These are phyloP conservation scores for Lasioglossum lativentre DNA, from an alignment of 2,888 invertebrate species.

Conservation along the genomic window DNA sequence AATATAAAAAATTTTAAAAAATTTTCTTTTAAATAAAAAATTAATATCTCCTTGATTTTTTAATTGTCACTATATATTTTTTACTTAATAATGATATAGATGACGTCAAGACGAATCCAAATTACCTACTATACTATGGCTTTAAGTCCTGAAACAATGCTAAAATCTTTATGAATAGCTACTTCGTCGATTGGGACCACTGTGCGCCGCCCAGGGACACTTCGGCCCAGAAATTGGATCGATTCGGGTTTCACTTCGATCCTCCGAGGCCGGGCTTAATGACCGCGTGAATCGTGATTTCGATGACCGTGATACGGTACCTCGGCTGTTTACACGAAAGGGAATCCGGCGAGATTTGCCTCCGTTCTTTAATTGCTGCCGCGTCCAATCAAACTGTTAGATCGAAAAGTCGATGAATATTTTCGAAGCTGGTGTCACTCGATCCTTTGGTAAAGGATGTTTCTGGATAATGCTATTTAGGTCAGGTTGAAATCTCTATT, in stretches of 20 bases:
- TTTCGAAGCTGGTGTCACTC: neutral
- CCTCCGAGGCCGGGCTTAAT: neutral
- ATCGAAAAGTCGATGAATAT: neutral
- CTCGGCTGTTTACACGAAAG: neutral
- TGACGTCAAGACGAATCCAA: too few species aligned
- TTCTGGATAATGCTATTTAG: neutral
- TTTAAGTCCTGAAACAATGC: too few species aligned
- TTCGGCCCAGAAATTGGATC: constrained; percentile 1
- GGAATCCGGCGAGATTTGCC: neutral
- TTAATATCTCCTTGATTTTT: too few species aligned
- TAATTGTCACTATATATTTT: too few species aligned
- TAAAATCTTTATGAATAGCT: too few species aligned
- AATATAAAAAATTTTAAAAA: too few species aligned
- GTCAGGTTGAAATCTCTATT: neutral
- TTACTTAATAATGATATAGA: too few species aligned
- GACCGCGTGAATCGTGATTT: constrained; percentile 6
- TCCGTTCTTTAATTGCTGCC: neutral
- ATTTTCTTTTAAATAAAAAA: too few species aligned
- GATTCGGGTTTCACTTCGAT: constrained; percentile 13
- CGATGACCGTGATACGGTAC: neutral
- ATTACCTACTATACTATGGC: too few species aligned
- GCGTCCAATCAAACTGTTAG: neutral
- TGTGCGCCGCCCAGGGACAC: too few species aligned
- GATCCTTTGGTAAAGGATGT: too few species aligned
- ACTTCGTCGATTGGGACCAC: too few species aligned